phyloP scores from a whole-genome alignment of 2,888 invertebrate genomes.

The Gastrophysa polygoni region DNA sequence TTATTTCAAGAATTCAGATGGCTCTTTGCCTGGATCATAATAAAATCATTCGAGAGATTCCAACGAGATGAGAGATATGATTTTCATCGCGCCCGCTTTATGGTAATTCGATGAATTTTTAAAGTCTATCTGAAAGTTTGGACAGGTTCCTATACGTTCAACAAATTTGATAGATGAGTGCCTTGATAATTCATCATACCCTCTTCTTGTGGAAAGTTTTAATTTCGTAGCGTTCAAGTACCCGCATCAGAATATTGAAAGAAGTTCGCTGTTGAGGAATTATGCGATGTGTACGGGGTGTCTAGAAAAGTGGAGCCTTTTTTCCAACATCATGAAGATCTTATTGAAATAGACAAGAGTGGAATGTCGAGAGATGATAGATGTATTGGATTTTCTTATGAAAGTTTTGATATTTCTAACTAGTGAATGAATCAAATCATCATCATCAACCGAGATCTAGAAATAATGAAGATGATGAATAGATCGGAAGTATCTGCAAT shows the following conservation, averaged over 20 bases:
- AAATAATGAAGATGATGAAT: too few species aligned
- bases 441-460: too few species aligned
- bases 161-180: slow-evolving; percentile 44
- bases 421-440: too few species aligned
- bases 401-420: too few species aligned
- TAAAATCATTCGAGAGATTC: background rate
- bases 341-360: too few species aligned
- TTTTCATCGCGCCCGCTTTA: background rate
- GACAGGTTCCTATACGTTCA: slow-evolving; percentile 40
- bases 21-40: background rate
- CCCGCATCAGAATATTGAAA: background rate
- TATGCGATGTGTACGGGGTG: too few species aligned
- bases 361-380: too few species aligned
- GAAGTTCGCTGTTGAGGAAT: background rate
- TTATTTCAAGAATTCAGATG: too few species aligned
- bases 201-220: slow-evolving; percentile 38
- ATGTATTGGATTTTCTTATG: too few species aligned
- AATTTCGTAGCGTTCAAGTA: slow-evolving; percentile 34
- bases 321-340: too few species aligned
- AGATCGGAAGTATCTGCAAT: too few species aligned
- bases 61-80: background rate
- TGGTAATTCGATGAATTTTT: slow-evolving; percentile 12
- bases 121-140: slow-evolving; percentile 44
- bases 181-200: slow-evolving; percentile 42
- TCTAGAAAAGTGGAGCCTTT: too few species aligned